Evolutionary conservation across 2,888 invertebrate genomes (phyloP), one percentile per base, ranked within the genome.

Genomic region (Teleogryllus oceanicus): DNA sequence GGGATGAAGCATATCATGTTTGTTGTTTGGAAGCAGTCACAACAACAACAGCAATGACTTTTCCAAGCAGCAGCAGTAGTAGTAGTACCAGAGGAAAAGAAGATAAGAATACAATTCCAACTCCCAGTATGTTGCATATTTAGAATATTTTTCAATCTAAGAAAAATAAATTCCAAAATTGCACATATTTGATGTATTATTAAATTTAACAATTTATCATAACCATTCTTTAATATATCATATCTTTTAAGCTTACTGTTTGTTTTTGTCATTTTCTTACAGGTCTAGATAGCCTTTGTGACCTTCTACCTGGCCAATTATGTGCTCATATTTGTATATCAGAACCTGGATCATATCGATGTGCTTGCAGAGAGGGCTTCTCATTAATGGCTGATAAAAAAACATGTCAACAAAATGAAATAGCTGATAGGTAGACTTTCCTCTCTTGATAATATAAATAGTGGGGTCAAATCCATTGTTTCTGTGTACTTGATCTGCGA

Each of bases 301-400:
- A 89, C 74, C 83, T 88, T 74, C 89, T 90, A 83, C 87, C 87
- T 85, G 89, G 88, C n/a, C 86, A 89, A 84, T 87, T 94, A 18
- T 96, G 95, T 85, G 92, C 93, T 0, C 94, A 95, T 84, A 91
- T 92, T 84, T 96, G 95, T 85, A 90, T 94, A 49, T 92, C 94
- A 2, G 89, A 92, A 0, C 92, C 90, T 0, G 92, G 92, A 1
- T 94, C 94, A 0, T 94, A 91, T 85, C 89, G 87, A 82, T 94
- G 94, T 84, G 90, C 90, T 83, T 94, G 94, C 85, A 90, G 91
- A 78, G 89, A 91, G 80, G 94, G 93, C 0, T 94, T 89, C 83
- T 89, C 88, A 84, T 88, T 94, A 4, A 91, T 91, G 90, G 87
- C 91, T 49, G 95, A 95, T 85, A 91, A 91, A 2, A 90, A 90